phyloP scores from a whole-genome alignment of 2,888 invertebrate species.

The Zele albiditarsus region DNA sequence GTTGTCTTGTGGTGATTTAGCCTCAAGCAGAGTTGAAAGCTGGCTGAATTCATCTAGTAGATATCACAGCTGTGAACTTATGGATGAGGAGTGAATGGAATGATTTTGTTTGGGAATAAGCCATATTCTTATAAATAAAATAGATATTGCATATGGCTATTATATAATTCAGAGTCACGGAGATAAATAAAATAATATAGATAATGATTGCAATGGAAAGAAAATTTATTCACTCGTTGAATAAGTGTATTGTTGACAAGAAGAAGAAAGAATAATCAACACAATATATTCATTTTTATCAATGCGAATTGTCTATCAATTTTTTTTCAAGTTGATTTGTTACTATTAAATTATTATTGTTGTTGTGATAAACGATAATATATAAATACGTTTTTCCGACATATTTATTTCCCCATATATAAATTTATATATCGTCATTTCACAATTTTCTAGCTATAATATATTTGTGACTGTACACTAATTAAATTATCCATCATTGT shows the following conservation, averaged over 20 bases:
- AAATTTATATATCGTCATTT: background rate
- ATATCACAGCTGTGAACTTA: constrained; percentile 84
- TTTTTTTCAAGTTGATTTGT: constrained; percentile 42
- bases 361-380: constrained; percentile 55
- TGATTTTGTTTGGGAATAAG: background rate
- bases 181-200: background rate
- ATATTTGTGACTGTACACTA: background rate
- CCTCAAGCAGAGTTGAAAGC: constrained; percentile 80
- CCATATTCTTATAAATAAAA: background rate
- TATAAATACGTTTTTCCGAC: constrained; percentile 30
- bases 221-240: constrained; percentile 45
- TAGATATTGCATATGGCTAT: background rate
- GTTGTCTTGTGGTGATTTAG: constrained; percentile 80
- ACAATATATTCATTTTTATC: background rate
- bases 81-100: constrained; percentile 76
- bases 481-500: constrained; percentile 11
- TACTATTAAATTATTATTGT: constrained; percentile 51
- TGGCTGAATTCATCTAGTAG: constrained; percentile 85
- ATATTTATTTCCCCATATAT: background rate
- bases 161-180: background rate
- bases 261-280: constrained; percentile 14
- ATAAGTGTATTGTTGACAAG: background rate
- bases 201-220: constrained; percentile 29
- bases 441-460: too few relatives aligned
- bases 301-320: constrained; percentile 16